A percentile compares a stretch with the other conserved stretches of the same genome.
These are phyloP conservation scores for Phoxinus dragarum DNA, from an alignment of 2,797 vertebrate genomes.

Conservation along the genomic window DNA sequence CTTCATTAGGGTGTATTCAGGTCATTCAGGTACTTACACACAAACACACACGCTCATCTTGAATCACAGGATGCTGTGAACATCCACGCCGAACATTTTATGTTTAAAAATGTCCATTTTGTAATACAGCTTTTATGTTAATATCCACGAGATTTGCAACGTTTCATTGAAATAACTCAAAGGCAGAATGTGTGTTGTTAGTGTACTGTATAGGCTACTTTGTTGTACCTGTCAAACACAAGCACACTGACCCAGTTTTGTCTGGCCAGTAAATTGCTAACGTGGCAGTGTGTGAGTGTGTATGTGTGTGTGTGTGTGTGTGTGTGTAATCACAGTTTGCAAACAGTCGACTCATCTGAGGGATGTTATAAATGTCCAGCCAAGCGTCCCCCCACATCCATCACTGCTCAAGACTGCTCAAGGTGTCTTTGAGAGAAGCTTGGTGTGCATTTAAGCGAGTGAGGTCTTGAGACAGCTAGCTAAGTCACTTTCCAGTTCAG, in stretches of 20 bases:
- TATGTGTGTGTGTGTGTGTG: constrained; percentile 49
- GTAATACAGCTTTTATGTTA: not conserved
- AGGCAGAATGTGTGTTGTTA: not conserved
- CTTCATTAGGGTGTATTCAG: constrained; percentile 36
- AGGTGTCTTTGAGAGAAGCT: constrained; percentile 79
- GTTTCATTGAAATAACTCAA: not conserved
- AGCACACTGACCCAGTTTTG: constrained; percentile 57
- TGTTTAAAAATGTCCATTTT: constrained; percentile 33
- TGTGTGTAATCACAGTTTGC: constrained; percentile 56
- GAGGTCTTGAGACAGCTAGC: constrained; percentile 42
- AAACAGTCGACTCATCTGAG: constrained; percentile 59
- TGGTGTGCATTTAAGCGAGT: constrained; percentile 35
- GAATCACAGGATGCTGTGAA: not conserved
- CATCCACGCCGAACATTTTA: not conserved
- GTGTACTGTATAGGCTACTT: constrained; percentile 58
- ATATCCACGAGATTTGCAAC: not conserved
- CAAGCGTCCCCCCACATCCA: constrained; percentile 73
- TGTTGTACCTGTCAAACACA: constrained; percentile 34
- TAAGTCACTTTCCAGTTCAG: constrained; percentile 48
- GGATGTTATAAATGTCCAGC: constrained; percentile 71
- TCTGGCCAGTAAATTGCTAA: constrained; percentile 44
- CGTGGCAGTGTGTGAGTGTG: constrained; percentile 35
- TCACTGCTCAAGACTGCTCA: constrained; percentile 73
- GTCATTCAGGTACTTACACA: constrained; percentile 45
- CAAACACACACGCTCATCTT: not conserved